These are phyloP conservation scores for Crocodylus rhombifer DNA, from an alignment of 2,797 vertebrate species.

Conservation along the genomic window DNA sequence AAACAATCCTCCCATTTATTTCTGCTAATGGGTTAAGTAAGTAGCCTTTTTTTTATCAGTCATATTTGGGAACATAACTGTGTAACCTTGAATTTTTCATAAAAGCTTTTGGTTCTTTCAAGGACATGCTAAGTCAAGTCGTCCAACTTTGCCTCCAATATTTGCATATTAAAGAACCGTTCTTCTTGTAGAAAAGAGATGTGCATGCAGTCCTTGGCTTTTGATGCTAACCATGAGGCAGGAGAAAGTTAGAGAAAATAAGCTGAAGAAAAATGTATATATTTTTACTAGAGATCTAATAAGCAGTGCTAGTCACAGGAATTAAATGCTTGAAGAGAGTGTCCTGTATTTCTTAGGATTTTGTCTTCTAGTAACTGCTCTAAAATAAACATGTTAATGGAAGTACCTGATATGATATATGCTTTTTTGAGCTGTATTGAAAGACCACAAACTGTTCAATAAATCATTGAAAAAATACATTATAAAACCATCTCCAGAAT, in stretches of 20 bases:
- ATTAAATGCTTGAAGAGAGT: constrained; percentile 13
- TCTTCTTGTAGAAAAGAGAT: constrained; percentile 52
- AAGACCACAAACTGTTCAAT: background rate
- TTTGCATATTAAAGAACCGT: constrained; percentile 68
- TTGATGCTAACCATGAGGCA: constrained; percentile 36
- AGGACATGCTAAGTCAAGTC: constrained; percentile 36
- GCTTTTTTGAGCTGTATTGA: background rate
- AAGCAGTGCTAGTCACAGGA: background rate
- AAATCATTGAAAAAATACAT: background rate
- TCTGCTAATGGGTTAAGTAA: constrained; percentile 46
- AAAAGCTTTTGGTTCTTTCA: constrained; percentile 51
- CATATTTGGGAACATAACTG: background rate
- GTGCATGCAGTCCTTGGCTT: constrained; percentile 25
- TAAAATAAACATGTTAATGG: background rate
- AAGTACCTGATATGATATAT: background rate
- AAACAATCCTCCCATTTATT: background rate
- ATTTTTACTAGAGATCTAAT: constrained; percentile 16
- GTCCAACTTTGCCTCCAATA: constrained; percentile 25
- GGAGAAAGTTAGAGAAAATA: constrained; percentile 36
- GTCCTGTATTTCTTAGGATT: constrained; percentile 24
- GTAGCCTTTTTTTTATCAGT: constrained; percentile 33
- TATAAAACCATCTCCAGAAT: background rate
- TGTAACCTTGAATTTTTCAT: constrained; percentile 45
- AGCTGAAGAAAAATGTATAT: constrained; percentile 24
- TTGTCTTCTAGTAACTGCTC: constrained; percentile 16